Evolutionary conservation across 1,140 invertebrate species (phyloP).

Genomic region (Stenopsyche tienmushanensis): DNA sequence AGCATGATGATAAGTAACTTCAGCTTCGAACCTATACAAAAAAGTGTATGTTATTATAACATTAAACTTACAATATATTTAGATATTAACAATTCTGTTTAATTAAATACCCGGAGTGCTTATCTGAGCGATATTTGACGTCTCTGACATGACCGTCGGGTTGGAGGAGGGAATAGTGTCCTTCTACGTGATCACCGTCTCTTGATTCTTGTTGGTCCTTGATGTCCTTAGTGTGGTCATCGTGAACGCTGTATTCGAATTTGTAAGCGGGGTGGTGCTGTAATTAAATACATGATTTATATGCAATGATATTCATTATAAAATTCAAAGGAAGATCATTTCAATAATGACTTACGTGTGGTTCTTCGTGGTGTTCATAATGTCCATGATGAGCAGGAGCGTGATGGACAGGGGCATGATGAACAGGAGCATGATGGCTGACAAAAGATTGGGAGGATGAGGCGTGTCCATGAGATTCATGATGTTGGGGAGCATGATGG

Average conservation of each 20-base stretch:
- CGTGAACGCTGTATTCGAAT: constrained; percentile 58
- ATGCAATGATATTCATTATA: neutral
- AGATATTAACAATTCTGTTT: neutral
- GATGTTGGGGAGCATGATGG: constrained; percentile 38
- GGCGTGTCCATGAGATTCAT: constrained; percentile 24
- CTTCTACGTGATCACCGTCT: constrained; percentile 60
- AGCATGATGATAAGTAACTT: constrained; percentile 20
- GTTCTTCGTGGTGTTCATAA: constrained; percentile 14
- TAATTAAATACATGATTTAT: constrained; percentile 24
- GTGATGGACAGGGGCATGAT: constrained; percentile 46
- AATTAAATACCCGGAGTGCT: constrained; percentile 50
- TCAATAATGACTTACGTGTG: constrained; percentile 16
- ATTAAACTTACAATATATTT: neutral
- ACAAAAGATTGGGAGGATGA: constrained; percentile 23
- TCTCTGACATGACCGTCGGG: constrained; percentile 60
- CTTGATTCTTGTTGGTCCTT: constrained; percentile 56
- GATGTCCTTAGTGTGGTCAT: constrained; percentile 57
- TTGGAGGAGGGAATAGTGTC: constrained; percentile 60
- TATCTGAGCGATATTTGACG: constrained; percentile 61
- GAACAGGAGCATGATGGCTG: constrained; percentile 38
- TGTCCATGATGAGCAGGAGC: constrained; percentile 30
- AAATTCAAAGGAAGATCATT: constrained; percentile 8
- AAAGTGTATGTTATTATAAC: neutral
- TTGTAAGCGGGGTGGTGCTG: constrained; percentile 57
- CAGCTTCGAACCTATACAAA: constrained; percentile 16